Evolutionary conservation across 2,797 vertebrate species (phyloP).

Genomic region (Discoglossus pictus): DNA sequence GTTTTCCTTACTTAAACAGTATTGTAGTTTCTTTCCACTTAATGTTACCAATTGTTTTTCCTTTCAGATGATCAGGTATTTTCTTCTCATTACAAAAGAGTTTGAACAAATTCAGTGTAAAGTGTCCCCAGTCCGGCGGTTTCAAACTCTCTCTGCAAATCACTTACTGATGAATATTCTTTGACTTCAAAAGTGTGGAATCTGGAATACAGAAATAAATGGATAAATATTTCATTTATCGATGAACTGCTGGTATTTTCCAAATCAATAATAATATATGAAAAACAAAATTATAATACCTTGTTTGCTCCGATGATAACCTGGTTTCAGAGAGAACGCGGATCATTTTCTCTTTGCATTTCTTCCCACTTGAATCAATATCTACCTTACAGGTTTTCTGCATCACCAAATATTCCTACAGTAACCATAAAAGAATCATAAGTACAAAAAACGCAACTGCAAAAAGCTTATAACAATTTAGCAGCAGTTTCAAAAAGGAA

Average conservation of each 20-base stretch:
- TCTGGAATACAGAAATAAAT: conserved; percentile 66
- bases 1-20: too few species aligned
- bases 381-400: conserved; percentile 85
- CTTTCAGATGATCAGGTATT: conserved; percentile 31
- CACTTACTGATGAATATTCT: conserved; percentile 70
- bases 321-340: conserved; percentile 76
- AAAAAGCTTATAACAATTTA: too few species aligned
- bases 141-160: conserved; percentile 78
- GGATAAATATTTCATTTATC: conserved; percentile 50
- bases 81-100: conserved; percentile 61
- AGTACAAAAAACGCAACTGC: too few species aligned
- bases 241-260: conserved; percentile 60
- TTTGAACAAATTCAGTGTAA: conserved; percentile 72
- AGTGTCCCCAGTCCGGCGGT: conserved; percentile 67
- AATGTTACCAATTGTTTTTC: conserved; percentile 36
- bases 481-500: too few species aligned
- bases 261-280: conserved; percentile 57
- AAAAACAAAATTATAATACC: conserved; percentile 69
- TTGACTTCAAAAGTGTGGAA: conserved; percentile 79
- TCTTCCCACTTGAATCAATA: conserved; percentile 83
- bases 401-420: conserved; percentile 79
- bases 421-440: conserved; percentile 53
- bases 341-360: conserved; percentile 88
- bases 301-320: conserved; percentile 66
- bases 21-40: neutral